Evolutionary conservation across 1,140 invertebrate genomes (phyloP), one percentile per base, ranked within the genome.

Genomic region (Samia ricini): DNA sequence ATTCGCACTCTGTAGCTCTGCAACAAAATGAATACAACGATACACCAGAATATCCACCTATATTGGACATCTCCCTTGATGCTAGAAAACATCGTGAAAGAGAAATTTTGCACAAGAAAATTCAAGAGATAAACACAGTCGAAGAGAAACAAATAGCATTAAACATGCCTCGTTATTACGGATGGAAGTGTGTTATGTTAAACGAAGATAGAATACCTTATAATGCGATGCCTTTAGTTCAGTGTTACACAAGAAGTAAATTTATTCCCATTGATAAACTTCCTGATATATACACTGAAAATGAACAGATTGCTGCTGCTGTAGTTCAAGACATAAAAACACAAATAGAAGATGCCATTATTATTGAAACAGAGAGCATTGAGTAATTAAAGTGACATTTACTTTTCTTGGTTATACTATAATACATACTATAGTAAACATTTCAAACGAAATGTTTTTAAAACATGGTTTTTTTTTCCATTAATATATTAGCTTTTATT

Each of bases 131-230:
- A 36, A 90, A 93, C 52, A 96, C 95, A 0, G 92, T 96, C 0
- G 96, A 97, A 85, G 95, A 97, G 87, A 97, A 97, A 81, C 90
- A 95, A 59, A 93, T 96, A 51, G 95, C 95, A 74, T 61, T 96
- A 3, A 96, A 96, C 79, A 94, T 97, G 92, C 94, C 95, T 5
- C 91, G 92, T 55, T 96, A 95, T 80, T 97, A 96, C 83, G 95
- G 96, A 6, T 97, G 93, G 91, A 92, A 92, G 67, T 92, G 91
- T 24, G 76, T 94, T 21, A 85, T 93, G 63, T 77, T 97, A 4
- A 77, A 90, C 1, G 94, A 96, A 76, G 79, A 91, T 54, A 52
- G 67, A 20, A 74, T 94, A 52, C 93, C 92, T 2, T 96, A 95
- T 71, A 94, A 96, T 87, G 90, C 93, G 36, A 80, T 96, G 71